Percentiles rank a stretch among this genome's conserved stretches.
phyloP scores from a whole-genome alignment of 2,888 invertebrate species.

The Nymphalis urticae region DNA sequence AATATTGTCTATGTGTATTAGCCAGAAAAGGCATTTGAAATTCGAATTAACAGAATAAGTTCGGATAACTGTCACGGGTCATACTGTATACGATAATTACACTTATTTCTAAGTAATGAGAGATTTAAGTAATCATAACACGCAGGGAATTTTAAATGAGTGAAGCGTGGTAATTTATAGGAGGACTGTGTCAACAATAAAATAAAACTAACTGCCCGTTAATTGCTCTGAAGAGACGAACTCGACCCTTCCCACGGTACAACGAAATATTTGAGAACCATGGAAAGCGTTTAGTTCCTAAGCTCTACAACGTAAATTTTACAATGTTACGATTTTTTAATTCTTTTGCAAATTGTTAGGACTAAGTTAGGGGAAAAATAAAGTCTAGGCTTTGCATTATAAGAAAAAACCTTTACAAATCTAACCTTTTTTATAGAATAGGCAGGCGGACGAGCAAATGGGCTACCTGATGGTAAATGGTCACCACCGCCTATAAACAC shows the following conservation, averaged over 20 bases:
- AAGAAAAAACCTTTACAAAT: too few relatives aligned
- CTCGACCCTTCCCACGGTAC: constrained; percentile 56
- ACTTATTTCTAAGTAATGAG: constrained; percentile 47
- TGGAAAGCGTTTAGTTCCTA: constrained; percentile 19
- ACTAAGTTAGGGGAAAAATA: background rate
- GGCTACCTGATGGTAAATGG: too few relatives aligned
- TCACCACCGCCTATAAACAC: too few relatives aligned
- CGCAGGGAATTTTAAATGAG: constrained; percentile 28
- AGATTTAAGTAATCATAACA: constrained; percentile 32
- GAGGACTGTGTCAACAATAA: constrained; percentile 51
- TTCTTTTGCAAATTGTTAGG: background rate
- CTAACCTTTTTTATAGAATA: too few relatives aligned
- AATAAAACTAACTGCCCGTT: constrained; percentile 61
- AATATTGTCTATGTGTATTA: too few relatives aligned
- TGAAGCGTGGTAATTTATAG: constrained; percentile 45
- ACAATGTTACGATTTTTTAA: constrained; percentile 3
- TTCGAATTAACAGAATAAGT: background rate
- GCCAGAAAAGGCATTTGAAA: background rate
- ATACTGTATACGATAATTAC: constrained; percentile 4
- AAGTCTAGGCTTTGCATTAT: too few relatives aligned
- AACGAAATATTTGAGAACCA: constrained; percentile 39
- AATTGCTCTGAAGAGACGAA: constrained; percentile 56
- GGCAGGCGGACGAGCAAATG: too few relatives aligned
- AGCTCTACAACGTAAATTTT: constrained; percentile 17
- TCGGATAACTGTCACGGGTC: background rate